A percentile compares a stretch with the other conserved stretches of the same genome.
Evolutionary conservation across 1,140 invertebrate genomes (phyloP).

Genomic region (Stegodyphus dumicola): DNA sequence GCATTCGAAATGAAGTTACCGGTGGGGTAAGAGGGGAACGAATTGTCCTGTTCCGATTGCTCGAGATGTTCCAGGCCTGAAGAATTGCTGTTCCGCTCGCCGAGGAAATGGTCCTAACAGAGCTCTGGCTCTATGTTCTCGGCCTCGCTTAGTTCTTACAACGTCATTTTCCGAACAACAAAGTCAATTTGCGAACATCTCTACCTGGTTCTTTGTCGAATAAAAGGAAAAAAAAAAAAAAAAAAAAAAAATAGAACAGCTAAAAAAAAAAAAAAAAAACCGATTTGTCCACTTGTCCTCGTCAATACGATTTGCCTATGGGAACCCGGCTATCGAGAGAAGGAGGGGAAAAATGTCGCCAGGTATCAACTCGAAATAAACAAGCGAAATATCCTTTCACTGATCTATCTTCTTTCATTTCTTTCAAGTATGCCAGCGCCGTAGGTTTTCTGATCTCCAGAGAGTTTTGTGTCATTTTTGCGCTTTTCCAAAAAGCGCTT

Average conservation of each 20-base stretch:
- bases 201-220: slow-evolving; percentile 25
- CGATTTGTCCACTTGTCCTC: background rate
- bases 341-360: too few relatives aligned
- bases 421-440: too few relatives aligned
- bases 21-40: background rate
- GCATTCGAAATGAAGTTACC: slow-evolving; percentile 56
- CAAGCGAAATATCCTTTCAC: too few relatives aligned
- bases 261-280: too few relatives aligned
- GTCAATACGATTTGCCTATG: slow-evolving; percentile 51
- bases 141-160: slow-evolving; percentile 34
- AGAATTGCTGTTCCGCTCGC: slow-evolving; percentile 29
- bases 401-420: too few relatives aligned
- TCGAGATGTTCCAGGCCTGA: slow-evolving; percentile 13
- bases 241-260: too few relatives aligned
- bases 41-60: slow-evolving; percentile 51
- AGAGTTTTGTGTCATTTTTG: too few relatives aligned
- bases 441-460: too few relatives aligned
- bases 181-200: slow-evolving; percentile 50
- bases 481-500: too few relatives aligned
- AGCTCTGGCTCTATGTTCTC: background rate
- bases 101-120: background rate
- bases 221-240: background rate
- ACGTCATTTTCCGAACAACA: slow-evolving; percentile 55
- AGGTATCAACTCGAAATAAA: too few relatives aligned
- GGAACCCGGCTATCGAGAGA: background rate